Conservation (phyloP, 2,113 vertebrate species). For the Pandion haliaetus region DNA sequence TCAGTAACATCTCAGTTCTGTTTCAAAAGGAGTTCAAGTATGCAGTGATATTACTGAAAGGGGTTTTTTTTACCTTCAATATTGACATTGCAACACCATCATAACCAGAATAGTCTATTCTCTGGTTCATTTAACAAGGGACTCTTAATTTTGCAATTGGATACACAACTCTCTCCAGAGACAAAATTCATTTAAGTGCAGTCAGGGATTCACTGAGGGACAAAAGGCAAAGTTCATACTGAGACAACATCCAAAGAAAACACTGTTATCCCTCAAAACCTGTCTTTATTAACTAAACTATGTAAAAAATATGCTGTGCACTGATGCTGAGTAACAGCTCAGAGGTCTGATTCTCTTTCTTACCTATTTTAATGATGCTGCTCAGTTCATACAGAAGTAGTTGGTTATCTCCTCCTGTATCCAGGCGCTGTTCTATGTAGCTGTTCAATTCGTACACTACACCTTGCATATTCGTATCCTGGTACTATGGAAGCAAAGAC, state of each 20-base stretch:
- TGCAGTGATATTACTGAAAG: neutral
- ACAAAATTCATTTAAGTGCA: neutral
- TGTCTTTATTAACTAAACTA: neutral
- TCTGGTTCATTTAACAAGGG: neutral
- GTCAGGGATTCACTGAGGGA: neutral
- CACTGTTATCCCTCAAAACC: neutral
- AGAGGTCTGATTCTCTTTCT: neutral
- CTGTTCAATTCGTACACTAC: slow-evolving; percentile 96
- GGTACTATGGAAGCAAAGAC: slow-evolving; percentile 85
- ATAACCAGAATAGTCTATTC: neutral
- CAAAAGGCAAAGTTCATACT: neutral
- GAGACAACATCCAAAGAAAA: neutral
- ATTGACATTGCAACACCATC: neutral
- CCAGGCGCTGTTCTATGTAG: slow-evolving; percentile 94
- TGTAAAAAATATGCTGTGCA: neutral
- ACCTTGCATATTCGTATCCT: slow-evolving; percentile 96
- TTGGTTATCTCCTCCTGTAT: slow-evolving; percentile 93
- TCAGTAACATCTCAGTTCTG: neutral
- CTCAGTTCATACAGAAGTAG: slow-evolving; percentile 94
- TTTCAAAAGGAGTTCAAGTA: neutral
- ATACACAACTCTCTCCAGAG: neutral
- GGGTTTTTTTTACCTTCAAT: neutral
- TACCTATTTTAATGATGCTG: slow-evolving; percentile 95
- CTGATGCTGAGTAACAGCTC: neutral
- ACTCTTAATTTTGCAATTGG: neutral